Percentiles rank a stretch among this genome's conserved stretches.
These are phyloP conservation scores for Auanema sp. DNA, from an alignment of 2,888 invertebrate genomes.

Conservation along the genomic window DNA sequence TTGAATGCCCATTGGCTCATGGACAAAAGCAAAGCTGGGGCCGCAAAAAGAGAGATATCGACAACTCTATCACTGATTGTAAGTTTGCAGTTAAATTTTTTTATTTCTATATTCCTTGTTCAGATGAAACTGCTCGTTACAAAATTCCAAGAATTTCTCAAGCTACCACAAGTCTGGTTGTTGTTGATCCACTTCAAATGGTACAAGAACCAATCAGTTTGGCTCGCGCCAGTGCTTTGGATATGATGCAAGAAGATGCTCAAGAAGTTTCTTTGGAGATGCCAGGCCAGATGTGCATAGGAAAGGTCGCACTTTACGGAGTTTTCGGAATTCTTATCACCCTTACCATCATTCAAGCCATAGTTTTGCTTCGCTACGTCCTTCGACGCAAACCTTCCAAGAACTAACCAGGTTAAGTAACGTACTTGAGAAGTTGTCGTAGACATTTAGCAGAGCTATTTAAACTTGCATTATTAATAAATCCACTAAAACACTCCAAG, in stretches of 20 bases:
- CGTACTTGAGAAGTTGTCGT: too few relatives aligned
- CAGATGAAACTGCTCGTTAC: slow-evolving; percentile 62
- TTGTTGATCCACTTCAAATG: slow-evolving; percentile 62
- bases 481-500: background rate
- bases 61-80: slow-evolving; percentile 47
- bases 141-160: slow-evolving; percentile 57
- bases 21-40: slow-evolving; percentile 58
- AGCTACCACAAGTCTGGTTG: slow-evolving; percentile 59
- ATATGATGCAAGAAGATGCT: slow-evolving; percentile 37
- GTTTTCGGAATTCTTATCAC: slow-evolving; percentile 55
- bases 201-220: slow-evolving; percentile 53
- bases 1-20: slow-evolving; percentile 53
- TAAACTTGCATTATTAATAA: too few relatives aligned
- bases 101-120: slow-evolving; percentile 17
- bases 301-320: slow-evolving; percentile 46
- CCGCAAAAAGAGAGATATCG: slow-evolving; percentile 59
- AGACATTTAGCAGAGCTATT: too few relatives aligned
- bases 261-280: slow-evolving; percentile 28
- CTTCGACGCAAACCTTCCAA: slow-evolving; percentile 24
- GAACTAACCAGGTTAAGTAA: too few relatives aligned
- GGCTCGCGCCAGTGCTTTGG: slow-evolving; percentile 37
- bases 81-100: slow-evolving; percentile 17
- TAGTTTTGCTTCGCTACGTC: slow-evolving; percentile 52
- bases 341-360: slow-evolving; percentile 53
- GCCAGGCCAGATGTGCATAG: slow-evolving; percentile 51